A percentile compares a stretch with the other conserved stretches of the same genome.
Conservation (phyloP, 2,797 vertebrate genomes). For the Poeciliopsis presidionis region DNA sequence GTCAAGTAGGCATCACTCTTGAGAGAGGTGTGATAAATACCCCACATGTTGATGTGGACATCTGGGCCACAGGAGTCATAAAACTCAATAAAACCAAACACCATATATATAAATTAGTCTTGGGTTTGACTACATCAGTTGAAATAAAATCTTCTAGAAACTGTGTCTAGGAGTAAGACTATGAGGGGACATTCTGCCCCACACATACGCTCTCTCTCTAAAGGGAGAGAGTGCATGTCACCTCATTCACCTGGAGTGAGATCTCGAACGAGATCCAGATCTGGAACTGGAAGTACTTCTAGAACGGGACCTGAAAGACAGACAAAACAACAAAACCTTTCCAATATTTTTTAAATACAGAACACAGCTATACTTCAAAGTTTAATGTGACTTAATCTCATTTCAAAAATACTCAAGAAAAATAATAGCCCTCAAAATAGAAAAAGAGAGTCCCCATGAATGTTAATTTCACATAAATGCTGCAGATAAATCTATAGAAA, state of each 20-base stretch:
- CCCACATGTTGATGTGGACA: conserved; percentile 36
- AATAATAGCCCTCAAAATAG: neutral
- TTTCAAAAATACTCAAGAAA: neutral
- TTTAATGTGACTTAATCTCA: neutral
- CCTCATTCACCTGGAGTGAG: conserved; percentile 99
- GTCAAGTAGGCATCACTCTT: conserved; percentile 9
- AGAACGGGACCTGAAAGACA: conserved; percentile 97
- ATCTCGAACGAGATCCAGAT: conserved; percentile 95
- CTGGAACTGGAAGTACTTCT: conserved; percentile 97
- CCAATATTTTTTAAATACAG: conserved; percentile 79
- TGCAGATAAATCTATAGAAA: neutral
- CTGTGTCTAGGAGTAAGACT: conserved; percentile 42
- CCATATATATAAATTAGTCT: neutral
- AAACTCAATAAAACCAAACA: conserved; percentile 15
- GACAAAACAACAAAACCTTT: conserved; percentile 77
- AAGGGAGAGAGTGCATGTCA: conserved; percentile 89
- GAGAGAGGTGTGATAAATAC: conserved; percentile 62
- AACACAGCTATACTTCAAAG: neutral
- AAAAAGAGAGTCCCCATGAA: conserved; percentile 8
- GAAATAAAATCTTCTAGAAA: conserved; percentile 21
- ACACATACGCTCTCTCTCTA: conserved; percentile 87
- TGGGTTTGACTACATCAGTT: neutral
- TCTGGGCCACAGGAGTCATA: conserved; percentile 14
- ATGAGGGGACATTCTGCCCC: conserved; percentile 70
- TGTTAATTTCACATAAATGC: neutral